Evolutionary conservation across 2,888 invertebrate species (phyloP).

Genomic region (Drosophila villosipedis): DNA sequence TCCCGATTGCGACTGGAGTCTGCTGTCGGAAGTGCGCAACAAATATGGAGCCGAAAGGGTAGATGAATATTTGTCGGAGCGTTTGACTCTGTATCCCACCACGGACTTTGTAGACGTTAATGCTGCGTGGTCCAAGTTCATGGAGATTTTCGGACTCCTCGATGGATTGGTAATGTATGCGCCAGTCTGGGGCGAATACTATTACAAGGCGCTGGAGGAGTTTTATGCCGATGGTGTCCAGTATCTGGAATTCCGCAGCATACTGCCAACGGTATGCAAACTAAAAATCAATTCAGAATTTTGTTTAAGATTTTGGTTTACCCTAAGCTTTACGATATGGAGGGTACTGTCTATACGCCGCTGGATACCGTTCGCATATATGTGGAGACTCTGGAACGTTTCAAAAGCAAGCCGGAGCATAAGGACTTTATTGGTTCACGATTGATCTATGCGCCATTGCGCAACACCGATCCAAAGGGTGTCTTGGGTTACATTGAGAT

Average conservation of each 20-base stretch:
- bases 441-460: constrained; percentile 89
- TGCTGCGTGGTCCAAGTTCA: constrained; percentile 88
- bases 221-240: constrained; percentile 89
- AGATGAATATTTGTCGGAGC: constrained; percentile 86
- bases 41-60: constrained; percentile 82
- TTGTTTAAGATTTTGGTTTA: not conserved
- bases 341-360: constrained; percentile 87
- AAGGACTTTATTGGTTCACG: constrained; percentile 89
- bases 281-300: not conserved
- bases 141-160: constrained; percentile 87
- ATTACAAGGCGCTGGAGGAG: constrained; percentile 88
- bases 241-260: constrained; percentile 90
- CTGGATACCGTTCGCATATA: constrained; percentile 88
- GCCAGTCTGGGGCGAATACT: constrained; percentile 89
- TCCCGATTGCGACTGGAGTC: constrained; percentile 69
- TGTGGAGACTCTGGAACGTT: constrained; percentile 87
- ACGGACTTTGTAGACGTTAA: constrained; percentile 86
- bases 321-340: constrained; percentile 87
- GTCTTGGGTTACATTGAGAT: constrained; percentile 86
- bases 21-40: constrained; percentile 69
- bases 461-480: constrained; percentile 85
- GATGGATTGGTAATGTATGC: constrained; percentile 87
- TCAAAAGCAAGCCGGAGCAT: constrained; percentile 85
- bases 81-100: constrained; percentile 87
- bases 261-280: constrained; percentile 85